Conservation (phyloP, 2,113 vertebrate species). For the Delphinus delphis region DNA sequence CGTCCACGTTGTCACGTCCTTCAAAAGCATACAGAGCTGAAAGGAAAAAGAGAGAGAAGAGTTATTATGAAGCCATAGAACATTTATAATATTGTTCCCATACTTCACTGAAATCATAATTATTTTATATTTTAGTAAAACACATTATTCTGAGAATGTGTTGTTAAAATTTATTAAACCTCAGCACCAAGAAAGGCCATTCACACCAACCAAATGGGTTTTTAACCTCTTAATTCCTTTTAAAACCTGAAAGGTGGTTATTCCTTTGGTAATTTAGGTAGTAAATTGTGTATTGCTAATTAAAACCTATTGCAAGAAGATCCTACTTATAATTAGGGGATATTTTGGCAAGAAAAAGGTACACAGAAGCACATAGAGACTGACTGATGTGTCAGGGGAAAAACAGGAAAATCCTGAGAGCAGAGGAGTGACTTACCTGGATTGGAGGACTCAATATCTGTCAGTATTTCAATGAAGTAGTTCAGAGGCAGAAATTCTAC, state of each 20-base stretch:
- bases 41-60: neutral
- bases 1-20: slow-evolving; percentile 90
- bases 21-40: slow-evolving; percentile 86
- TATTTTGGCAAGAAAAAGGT: neutral
- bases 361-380: neutral
- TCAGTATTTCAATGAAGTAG: slow-evolving; percentile 89
- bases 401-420: neutral
- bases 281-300: neutral
- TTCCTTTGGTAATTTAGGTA: slow-evolving; percentile 4
- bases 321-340: neutral
- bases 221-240: neutral
- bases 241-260: neutral
- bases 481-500: slow-evolving; percentile 93
- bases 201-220: neutral
- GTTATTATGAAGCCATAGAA: neutral
- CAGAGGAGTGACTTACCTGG: slow-evolving; percentile 84
- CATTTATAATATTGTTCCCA: neutral
- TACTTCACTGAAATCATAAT: neutral
- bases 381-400: neutral
- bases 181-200: neutral
- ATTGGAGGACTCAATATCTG: slow-evolving; percentile 85
- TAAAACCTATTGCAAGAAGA: neutral
- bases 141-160: neutral
- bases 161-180: slow-evolving; percentile 1
- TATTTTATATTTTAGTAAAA: slow-evolving; percentile 37